These are phyloP conservation scores for Synergus itoensis DNA, from an alignment of 2,888 invertebrate species.

Conservation along the genomic window DNA sequence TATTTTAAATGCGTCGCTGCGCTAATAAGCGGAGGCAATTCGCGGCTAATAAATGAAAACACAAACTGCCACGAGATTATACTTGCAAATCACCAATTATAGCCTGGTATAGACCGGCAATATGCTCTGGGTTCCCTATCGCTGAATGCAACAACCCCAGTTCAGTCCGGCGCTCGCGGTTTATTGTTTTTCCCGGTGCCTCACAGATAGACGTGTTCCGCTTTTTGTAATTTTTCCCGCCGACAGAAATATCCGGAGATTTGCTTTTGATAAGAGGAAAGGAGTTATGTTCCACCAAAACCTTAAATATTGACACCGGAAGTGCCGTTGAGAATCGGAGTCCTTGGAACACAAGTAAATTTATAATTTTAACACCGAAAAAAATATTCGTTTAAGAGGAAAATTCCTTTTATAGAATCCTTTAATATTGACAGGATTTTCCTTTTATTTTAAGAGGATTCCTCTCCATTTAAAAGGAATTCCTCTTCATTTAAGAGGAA, in stretches of 20 bases:
- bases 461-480: too few relatives aligned
- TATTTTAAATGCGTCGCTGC: constrained; percentile 64
- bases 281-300: neutral
- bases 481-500: too few relatives aligned
- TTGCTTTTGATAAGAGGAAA: constrained; percentile 12
- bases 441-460: too few relatives aligned
- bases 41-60: constrained; percentile 72
- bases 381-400: too few relatives aligned
- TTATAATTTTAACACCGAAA: too few relatives aligned
- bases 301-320: neutral
- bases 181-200: constrained; percentile 47
- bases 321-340: neutral
- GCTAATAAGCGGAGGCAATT: constrained; percentile 69
- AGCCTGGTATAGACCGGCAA: constrained; percentile 45
- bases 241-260: constrained; percentile 39
- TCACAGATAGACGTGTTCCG: constrained; percentile 47
- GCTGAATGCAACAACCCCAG: constrained; percentile 32
- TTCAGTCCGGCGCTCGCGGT: neutral
- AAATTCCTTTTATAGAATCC: too few relatives aligned
- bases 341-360: too few relatives aligned
- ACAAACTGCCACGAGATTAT: constrained; percentile 65
- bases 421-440: too few relatives aligned
- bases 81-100: constrained; percentile 74
- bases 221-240: constrained; percentile 24
- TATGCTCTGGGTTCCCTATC: constrained; percentile 32